A percentile compares a stretch with the other conserved stretches of the same genome.
These are phyloP conservation scores for Drosophila repletoides DNA, from an alignment of 1,140 invertebrate species.

Conservation along the genomic window DNA sequence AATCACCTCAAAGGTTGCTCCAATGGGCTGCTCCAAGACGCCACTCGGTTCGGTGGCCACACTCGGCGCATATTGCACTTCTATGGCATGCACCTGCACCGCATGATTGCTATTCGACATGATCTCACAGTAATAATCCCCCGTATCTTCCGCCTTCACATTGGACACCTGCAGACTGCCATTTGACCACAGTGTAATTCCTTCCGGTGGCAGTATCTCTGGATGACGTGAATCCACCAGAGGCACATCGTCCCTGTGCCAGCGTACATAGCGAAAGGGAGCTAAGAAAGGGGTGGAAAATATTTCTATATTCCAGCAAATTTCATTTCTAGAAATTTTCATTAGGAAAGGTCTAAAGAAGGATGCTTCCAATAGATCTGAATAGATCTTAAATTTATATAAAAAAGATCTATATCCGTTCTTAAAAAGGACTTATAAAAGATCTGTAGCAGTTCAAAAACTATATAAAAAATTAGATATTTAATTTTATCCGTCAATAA, in stretches of 20 bases:
- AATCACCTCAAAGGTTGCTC: conserved; percentile 87
- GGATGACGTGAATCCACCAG: conserved; percentile 86
- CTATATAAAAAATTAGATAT: too few relatives aligned
- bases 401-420: too few relatives aligned
- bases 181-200: conserved; percentile 86
- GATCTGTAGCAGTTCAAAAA: too few relatives aligned
- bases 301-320: too few relatives aligned
- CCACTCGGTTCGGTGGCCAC: conserved; percentile 87
- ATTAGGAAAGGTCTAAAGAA: too few relatives aligned
- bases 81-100: conserved; percentile 87
- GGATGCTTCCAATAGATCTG: too few relatives aligned
- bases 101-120: conserved; percentile 84
- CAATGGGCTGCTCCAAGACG: conserved; percentile 87
- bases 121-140: conserved; percentile 89
- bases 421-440: too few relatives aligned
- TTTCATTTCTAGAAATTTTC: too few relatives aligned
- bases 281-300: conserved; percentile 14
- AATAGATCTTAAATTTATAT: too few relatives aligned
- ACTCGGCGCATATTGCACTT: conserved; percentile 88
- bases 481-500: too few relatives aligned
- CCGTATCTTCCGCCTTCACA: conserved; percentile 86
- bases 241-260: conserved; percentile 85
- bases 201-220: conserved; percentile 82
- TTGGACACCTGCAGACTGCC: conserved; percentile 87
- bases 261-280: conserved; percentile 82